phyloP scores from a whole-genome alignment of 2,113 vertebrate species.

The Corydoras maculifer region DNA sequence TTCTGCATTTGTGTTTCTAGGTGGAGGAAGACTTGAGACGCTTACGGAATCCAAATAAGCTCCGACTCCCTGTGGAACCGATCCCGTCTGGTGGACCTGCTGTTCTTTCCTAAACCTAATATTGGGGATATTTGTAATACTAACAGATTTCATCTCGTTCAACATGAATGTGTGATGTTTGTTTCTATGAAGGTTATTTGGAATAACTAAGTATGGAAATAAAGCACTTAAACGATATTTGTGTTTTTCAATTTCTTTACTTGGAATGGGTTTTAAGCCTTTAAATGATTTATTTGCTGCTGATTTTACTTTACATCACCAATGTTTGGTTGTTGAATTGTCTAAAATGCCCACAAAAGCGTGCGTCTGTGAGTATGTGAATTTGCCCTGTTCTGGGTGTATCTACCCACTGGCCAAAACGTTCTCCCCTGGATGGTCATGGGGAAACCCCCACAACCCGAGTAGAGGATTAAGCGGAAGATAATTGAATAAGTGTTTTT shows the following conservation, averaged over 20 bases:
- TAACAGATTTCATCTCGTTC: conserved; percentile 8
- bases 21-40: conserved; percentile 74
- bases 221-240: conserved; percentile 14
- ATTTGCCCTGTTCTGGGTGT: too few relatives aligned
- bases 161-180: not conserved
- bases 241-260: not conserved
- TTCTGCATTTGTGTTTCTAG: conserved; percentile 51
- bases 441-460: too few relatives aligned
- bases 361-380: too few relatives aligned
- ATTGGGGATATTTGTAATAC: conserved; percentile 7
- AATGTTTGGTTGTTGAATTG: too few relatives aligned
- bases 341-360: too few relatives aligned
- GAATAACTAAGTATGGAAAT: conserved; percentile 30
- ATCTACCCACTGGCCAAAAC: too few relatives aligned
- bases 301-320: too few relatives aligned
- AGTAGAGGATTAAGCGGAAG: too few relatives aligned
- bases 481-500: too few relatives aligned
- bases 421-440: too few relatives aligned
- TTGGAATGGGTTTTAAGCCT: not conserved
- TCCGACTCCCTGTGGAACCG: conserved; percentile 71
- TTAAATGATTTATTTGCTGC: too few relatives aligned
- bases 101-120: conserved; percentile 9
- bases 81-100: conserved; percentile 42
- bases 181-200: conserved; percentile 10
- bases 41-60: conserved; percentile 66